Conservation (phyloP, 2,113 vertebrate species). For the Marmota flaviventris region DNA sequence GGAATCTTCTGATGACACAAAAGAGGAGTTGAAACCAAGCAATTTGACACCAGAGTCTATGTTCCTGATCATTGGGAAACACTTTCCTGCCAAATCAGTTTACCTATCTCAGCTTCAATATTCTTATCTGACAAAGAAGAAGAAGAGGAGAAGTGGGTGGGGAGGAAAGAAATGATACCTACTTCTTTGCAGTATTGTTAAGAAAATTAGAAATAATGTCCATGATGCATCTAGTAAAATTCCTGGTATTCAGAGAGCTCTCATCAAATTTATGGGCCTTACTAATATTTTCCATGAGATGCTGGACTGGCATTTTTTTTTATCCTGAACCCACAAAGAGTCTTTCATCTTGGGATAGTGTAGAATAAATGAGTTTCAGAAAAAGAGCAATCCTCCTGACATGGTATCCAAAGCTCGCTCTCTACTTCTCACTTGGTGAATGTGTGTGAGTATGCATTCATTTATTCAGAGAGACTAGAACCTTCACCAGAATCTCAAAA, state of each 20-base stretch:
- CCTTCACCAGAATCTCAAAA: conserved; percentile 7
- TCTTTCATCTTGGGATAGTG: too few relatives aligned
- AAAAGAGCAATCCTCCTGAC: neutral
- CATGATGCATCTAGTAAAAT: neutral
- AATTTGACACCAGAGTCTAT: neutral
- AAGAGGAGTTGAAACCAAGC: neutral
- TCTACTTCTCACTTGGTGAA: neutral
- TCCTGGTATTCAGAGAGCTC: neutral
- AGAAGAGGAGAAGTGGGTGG: neutral
- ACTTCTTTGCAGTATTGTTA: neutral
- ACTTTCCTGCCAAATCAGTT: neutral
- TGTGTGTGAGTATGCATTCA: neutral
- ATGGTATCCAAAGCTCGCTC: neutral
- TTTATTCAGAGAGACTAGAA: neutral
- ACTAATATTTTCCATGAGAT: neutral
- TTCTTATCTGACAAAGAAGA: neutral
- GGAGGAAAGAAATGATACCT: neutral
- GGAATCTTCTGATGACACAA: conserved; percentile 18
- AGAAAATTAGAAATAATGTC: conserved; percentile 24
- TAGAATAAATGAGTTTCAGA: neutral
- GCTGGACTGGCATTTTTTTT: neutral
- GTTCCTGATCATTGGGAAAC: neutral
- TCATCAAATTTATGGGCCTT: neutral
- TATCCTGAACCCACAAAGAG: neutral
- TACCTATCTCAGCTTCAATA: neutral